Evolutionary conservation across 2,888 invertebrate genomes (phyloP).

Genomic region (Germaria angustata): DNA sequence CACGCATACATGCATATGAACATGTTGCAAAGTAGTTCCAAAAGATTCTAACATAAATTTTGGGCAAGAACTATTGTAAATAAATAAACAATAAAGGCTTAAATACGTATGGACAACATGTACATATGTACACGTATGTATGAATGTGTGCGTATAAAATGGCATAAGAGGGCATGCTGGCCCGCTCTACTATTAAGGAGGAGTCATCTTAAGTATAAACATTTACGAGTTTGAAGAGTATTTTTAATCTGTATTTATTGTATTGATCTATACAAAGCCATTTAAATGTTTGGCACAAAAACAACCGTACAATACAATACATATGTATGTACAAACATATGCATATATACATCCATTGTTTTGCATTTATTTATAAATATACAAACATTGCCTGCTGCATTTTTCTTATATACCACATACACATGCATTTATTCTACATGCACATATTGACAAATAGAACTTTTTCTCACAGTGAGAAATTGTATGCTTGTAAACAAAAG

Average conservation of each 20-base stretch:
- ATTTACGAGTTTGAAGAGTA: no score
- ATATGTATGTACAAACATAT: neutral
- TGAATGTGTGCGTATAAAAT: neutral
- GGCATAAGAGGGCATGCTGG: neutral
- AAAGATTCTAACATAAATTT: no score
- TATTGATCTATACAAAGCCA: neutral
- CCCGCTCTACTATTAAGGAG: neutral
- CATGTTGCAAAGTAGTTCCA: no score
- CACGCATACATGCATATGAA: no score
- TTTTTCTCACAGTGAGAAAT: neutral
- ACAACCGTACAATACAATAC: neutral
- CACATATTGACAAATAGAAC: neutral
- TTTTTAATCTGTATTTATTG: neutral
- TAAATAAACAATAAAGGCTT: no score
- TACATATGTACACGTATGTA: neutral
- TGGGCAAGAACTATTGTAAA: no score
- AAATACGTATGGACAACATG: no score
- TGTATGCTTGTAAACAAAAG: slow-evolving; percentile 39
- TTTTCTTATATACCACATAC: neutral
- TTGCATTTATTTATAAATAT: slow-evolving; percentile 32
- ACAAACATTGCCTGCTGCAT: slow-evolving; percentile 12
- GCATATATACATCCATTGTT: no score
- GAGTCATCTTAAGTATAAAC: slow-evolving; percentile 3
- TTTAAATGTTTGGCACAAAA: neutral
- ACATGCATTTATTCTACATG: neutral